Percentiles rank a stretch among this genome's conserved stretches.
phyloP scores from a whole-genome alignment of 2,888 invertebrate species.

The Sipha maydis region DNA sequence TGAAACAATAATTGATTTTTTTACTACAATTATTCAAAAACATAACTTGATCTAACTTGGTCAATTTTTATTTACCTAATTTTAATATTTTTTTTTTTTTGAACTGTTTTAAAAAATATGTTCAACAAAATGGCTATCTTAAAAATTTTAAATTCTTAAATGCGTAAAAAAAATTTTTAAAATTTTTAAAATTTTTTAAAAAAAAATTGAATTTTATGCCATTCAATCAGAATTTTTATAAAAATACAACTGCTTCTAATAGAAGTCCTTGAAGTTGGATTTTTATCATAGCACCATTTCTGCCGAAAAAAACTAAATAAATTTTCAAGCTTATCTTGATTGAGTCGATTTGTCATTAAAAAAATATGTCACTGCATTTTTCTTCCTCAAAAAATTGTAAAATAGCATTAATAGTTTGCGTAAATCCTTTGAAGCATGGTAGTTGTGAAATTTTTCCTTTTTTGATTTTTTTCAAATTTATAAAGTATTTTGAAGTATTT shows the following conservation, averaged over 20 bases:
- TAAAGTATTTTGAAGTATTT: not conserved
- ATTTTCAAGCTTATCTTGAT: slow-evolving; percentile 65
- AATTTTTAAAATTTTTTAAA: too few species aligned
- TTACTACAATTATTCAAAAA: too few species aligned
- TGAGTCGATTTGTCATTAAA: slow-evolving; percentile 63
- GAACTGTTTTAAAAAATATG: too few species aligned
- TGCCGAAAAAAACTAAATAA: slow-evolving; percentile 64
- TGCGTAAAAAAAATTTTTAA: too few species aligned
- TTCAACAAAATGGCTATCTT: too few species aligned
- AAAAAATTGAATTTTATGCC: too few species aligned
- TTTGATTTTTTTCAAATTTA: not conserved
- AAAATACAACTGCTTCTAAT: slow-evolving; percentile 41
- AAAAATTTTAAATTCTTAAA: too few species aligned
- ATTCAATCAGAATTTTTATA: too few species aligned
- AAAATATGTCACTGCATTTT: slow-evolving; percentile 60
- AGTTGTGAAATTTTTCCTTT: slow-evolving; percentile 59
- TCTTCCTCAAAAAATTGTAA: slow-evolving; percentile 63
- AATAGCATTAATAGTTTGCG: slow-evolving; percentile 64
- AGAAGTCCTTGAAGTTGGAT: slow-evolving; percentile 63
- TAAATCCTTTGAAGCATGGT: slow-evolving; percentile 65
- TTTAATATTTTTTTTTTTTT: too few species aligned
- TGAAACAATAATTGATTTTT: too few species aligned
- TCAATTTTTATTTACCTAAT: too few species aligned
- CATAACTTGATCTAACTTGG: too few species aligned
- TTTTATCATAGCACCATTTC: slow-evolving; percentile 64